Evolutionary conservation across 64 coral and sea anemone genomes (phyloP).

Genomic region (Pocillopora damicornis): DNA sequence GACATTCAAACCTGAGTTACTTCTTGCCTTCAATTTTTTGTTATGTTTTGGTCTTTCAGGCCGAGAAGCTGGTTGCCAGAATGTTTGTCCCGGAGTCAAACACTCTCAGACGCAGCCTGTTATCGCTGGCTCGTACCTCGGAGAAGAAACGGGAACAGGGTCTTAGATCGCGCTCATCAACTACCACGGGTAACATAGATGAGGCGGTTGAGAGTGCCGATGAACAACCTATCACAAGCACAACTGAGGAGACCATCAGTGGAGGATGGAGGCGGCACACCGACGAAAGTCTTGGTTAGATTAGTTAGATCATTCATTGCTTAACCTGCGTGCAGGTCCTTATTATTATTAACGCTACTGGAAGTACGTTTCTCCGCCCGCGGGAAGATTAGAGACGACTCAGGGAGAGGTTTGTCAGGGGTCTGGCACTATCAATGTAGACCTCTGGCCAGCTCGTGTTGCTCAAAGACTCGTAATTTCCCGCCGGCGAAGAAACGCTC

Average conservation of each 20-base stretch:
- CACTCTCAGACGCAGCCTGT: conserved; percentile 63
- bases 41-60: conserved; percentile 32
- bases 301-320: not conserved
- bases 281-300: conserved; percentile 29
- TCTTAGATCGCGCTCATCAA: conserved; percentile 60
- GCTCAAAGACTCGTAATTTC: no score
- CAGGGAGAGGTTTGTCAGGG: no score
- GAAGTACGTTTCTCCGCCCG: no score
- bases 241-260: conserved; percentile 59
- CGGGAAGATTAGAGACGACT: no score
- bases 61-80: conserved; percentile 91
- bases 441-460: no score
- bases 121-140: conserved; percentile 62
- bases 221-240: conserved; percentile 42
- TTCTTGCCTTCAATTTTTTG: not conserved
- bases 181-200: conserved; percentile 57
- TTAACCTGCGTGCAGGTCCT: no score
- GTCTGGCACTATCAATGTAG: no score
- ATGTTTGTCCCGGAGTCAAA: conserved; percentile 87
- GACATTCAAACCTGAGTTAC: no score
- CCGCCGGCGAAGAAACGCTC: no score
- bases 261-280: conserved; percentile 89
- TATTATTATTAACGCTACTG: no score
- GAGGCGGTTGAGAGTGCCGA: conserved; percentile 91
- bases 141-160: conserved; percentile 43